Conservation (phyloP, 2,888 invertebrate genomes). For the Noctua janthina region DNA sequence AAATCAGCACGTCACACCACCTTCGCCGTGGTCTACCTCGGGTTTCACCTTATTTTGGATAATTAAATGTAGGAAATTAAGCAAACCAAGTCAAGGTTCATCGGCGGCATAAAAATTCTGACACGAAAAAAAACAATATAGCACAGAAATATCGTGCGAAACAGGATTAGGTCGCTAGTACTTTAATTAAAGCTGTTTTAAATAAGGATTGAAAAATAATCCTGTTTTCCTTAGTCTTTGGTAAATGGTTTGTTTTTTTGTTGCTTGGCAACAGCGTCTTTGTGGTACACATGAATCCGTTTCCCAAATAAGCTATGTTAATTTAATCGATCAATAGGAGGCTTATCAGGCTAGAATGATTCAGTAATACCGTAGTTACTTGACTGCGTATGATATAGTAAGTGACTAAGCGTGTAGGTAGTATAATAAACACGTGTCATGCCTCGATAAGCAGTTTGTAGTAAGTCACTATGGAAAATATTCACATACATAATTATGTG, state of each 20-base stretch:
- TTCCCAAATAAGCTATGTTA: conserved; percentile 11
- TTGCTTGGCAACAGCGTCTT: background rate
- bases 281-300: background rate
- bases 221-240: background rate
- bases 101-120: too few relatives aligned
- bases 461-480: conserved; percentile 21
- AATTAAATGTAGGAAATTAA: too few relatives aligned
- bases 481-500: background rate
- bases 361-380: conserved; percentile 18
- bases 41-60: too few relatives aligned
- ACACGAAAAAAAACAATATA: too few relatives aligned
- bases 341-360: conserved; percentile 25
- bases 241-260: background rate
- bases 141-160: background rate
- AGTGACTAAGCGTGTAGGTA: conserved; percentile 40
- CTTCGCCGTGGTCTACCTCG: too few relatives aligned
- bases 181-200: background rate
- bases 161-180: background rate
- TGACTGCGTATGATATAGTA: conserved; percentile 30
- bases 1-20: too few relatives aligned
- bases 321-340: conserved; percentile 24
- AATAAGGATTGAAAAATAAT: background rate
- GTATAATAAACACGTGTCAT: conserved; percentile 26
- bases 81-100: too few relatives aligned
- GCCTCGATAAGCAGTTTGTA: conserved; percentile 13